Percentiles rank a stretch among this genome's conserved stretches.
phyloP scores from a whole-genome alignment of 2,113 vertebrate genomes.

The Meleagris gallopavo region DNA sequence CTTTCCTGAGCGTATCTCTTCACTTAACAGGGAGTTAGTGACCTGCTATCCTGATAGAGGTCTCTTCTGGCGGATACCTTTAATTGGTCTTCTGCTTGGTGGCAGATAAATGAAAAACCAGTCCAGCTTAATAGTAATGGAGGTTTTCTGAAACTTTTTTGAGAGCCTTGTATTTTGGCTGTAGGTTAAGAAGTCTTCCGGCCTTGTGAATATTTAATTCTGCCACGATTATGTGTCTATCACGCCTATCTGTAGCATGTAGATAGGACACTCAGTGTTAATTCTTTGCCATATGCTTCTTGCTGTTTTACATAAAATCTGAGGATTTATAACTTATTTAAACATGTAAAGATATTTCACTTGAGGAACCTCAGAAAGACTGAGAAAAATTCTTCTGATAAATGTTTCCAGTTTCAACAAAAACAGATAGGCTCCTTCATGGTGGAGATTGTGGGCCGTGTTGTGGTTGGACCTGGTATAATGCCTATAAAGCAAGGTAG shows the following conservation, averaged over 20 bases:
- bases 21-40: not conserved
- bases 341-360: not conserved
- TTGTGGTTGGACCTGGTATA: not conserved
- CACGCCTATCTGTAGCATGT: not conserved
- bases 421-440: not conserved
- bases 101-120: not conserved
- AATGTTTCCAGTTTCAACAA: not conserved
- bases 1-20: not conserved
- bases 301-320: not conserved
- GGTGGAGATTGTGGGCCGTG: not conserved
- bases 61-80: not conserved
- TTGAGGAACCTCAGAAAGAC: not conserved
- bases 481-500: not conserved
- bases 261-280: not conserved
- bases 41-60: not conserved
- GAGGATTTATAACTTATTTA: not conserved
- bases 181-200: not conserved
- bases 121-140: not conserved
- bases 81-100: not conserved
- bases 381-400: not conserved
- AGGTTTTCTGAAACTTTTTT: not conserved
- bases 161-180: not conserved
- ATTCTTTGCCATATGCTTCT: not conserved
- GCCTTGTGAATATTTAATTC: not conserved
- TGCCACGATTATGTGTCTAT: not conserved